Evolutionary conservation across 2,797 vertebrate species (phyloP).

Genomic region (Lutjanus campechanus): DNA sequence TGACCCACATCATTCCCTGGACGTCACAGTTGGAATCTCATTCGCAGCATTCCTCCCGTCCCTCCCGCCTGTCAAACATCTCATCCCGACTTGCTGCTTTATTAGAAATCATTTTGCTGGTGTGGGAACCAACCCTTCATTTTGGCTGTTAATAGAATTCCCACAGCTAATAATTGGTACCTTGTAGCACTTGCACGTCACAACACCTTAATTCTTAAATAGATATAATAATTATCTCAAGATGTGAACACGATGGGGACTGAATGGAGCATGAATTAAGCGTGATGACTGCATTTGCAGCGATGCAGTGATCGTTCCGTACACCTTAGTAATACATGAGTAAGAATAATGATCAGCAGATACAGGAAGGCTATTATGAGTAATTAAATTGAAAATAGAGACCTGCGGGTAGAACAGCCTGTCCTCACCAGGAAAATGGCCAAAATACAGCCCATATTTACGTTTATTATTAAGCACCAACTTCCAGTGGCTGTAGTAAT

Average conservation of each 20-base stretch:
- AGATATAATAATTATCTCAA: slow-evolving; percentile 8
- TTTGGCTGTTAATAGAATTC: slow-evolving; percentile 11
- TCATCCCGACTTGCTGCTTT: slow-evolving; percentile 26
- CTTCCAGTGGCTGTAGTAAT: too few species aligned
- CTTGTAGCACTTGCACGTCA: slow-evolving; percentile 6
- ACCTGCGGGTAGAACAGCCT: neutral
- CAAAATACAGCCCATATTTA: too few species aligned
- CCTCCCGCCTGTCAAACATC: slow-evolving; percentile 33
- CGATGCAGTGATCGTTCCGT: neutral
- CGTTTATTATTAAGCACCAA: too few species aligned
- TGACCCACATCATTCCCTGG: slow-evolving; percentile 35
- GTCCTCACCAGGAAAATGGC: too few species aligned
- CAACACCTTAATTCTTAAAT: slow-evolving; percentile 7
- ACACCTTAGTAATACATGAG: neutral
- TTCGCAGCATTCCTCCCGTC: slow-evolving; percentile 52
- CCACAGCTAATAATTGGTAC: neutral
- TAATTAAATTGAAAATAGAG: neutral
- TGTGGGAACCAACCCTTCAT: slow-evolving; percentile 4
- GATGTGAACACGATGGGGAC: neutral
- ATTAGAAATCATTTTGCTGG: neutral
- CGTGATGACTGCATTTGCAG: neutral
- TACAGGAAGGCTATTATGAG: neutral
- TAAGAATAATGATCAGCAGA: neutral
- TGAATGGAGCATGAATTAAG: slow-evolving; percentile 14
- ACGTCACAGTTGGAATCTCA: slow-evolving; percentile 41